phyloP scores from a whole-genome alignment of 2,888 invertebrate species.

The Osedax fenrisi region DNA sequence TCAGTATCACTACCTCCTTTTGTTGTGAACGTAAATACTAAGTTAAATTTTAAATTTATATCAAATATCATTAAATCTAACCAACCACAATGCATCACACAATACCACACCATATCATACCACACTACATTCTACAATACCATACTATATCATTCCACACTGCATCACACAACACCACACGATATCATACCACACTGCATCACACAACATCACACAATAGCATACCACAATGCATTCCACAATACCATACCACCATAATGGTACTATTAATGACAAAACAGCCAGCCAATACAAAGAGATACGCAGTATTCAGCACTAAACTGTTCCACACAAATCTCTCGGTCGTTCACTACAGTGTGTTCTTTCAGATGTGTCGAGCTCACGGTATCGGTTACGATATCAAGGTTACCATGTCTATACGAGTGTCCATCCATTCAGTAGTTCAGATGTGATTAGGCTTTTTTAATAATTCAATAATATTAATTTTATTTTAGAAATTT shows the following conservation, averaged over 20 bases:
- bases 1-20: too few species aligned
- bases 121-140: not conserved
- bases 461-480: too few species aligned
- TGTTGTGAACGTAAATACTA: too few species aligned
- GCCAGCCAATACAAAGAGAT: constrained; percentile 42
- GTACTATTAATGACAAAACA: not conserved
- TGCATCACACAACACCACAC: not conserved
- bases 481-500: too few species aligned
- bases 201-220: not conserved
- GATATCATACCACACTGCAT: not conserved
- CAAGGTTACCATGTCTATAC: constrained; percentile 41
- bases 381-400: constrained; percentile 51
- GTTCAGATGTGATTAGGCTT: too few species aligned
- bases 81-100: not conserved
- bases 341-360: constrained; percentile 51
- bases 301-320: constrained; percentile 47
- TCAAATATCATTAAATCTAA: too few species aligned
- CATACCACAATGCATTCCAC: not conserved
- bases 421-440: not conserved
- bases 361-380: constrained; percentile 51
- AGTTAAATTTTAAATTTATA: too few species aligned
- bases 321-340: constrained; percentile 49
- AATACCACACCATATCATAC: not conserved
- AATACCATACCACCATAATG: not conserved
- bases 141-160: not conserved